Conservation (phyloP, 2,113 vertebrate genomes). For the Sceloporus undulatus region DNA sequence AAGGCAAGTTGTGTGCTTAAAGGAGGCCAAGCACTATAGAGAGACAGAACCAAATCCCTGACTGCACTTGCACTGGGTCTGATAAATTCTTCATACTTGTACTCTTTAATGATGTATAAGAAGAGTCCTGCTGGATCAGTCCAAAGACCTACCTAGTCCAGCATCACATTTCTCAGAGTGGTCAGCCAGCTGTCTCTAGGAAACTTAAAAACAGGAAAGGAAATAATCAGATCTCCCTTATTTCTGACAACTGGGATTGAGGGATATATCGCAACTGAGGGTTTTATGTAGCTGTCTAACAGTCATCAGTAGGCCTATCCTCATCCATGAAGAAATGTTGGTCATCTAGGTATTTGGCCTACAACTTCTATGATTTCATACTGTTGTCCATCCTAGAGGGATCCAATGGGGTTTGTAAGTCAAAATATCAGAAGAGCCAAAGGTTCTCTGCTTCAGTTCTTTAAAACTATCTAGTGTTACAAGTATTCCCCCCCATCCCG, state of each 20-base stretch:
- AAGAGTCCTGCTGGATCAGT: not conserved
- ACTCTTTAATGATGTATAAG: not conserved
- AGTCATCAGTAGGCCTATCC: no score
- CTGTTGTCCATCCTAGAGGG: no score
- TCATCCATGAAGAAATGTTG: no score
- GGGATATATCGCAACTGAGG: not conserved
- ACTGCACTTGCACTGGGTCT: not conserved
- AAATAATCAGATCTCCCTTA: not conserved
- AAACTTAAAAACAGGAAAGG: not conserved
- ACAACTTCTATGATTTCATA: no score
- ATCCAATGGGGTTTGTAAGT: no score
- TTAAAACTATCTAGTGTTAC: no score
- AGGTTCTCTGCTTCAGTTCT: no score
- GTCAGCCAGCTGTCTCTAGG: not conserved
- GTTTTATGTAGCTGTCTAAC: not conserved
- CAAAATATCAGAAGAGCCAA: no score
- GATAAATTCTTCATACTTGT: constrained; percentile 10
- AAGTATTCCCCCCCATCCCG: no score
- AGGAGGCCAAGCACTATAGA: constrained; percentile 1
- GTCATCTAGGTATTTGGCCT: no score
- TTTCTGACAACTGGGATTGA: no score
- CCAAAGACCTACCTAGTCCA: not conserved
- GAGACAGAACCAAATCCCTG: not conserved
- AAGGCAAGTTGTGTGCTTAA: constrained; percentile 17
- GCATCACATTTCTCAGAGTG: not conserved